These are phyloP conservation scores for Petromus typicus DNA, from an alignment of 2,113 vertebrate species.

Conservation along the genomic window DNA sequence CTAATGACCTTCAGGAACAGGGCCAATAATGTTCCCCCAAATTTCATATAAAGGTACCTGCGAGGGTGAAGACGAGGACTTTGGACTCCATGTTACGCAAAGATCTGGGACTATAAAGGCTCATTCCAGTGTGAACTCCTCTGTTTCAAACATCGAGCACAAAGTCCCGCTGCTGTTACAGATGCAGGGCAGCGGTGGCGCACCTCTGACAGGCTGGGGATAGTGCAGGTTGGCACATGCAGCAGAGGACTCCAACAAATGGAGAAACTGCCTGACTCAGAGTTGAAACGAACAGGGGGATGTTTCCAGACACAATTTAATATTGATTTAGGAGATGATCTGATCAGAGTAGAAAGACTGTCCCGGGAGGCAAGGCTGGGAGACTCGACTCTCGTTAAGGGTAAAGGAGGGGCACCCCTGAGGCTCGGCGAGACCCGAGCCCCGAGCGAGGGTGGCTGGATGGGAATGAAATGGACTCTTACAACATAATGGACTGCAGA, in stretches of 20 bases:
- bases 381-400: constrained; percentile 28
- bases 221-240: too few relatives aligned
- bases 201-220: not conserved
- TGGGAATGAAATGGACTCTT: constrained; percentile 13
- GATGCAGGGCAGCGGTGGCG: not conserved
- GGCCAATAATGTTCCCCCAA: constrained; percentile 2
- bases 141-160: not conserved
- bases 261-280: not conserved
- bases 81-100: not conserved
- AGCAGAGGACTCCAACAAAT: too few relatives aligned
- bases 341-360: constrained; percentile 61
- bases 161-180: not conserved
- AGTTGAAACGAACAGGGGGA: constrained; percentile 44
- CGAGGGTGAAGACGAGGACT: not conserved
- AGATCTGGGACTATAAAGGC: not conserved
- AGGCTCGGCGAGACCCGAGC: not conserved
- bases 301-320: constrained; percentile 47
- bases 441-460: not conserved
- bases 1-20: not conserved
- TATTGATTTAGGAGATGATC: constrained; percentile 64
- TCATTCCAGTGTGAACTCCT: not conserved
- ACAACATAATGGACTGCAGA: constrained; percentile 55
- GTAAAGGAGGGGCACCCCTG: constrained; percentile 34
- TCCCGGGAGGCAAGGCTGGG: constrained; percentile 49
- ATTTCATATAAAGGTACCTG: not conserved